These are phyloP conservation scores for Bombylius major DNA, from an alignment of 2,888 invertebrate genomes.

Conservation along the genomic window DNA sequence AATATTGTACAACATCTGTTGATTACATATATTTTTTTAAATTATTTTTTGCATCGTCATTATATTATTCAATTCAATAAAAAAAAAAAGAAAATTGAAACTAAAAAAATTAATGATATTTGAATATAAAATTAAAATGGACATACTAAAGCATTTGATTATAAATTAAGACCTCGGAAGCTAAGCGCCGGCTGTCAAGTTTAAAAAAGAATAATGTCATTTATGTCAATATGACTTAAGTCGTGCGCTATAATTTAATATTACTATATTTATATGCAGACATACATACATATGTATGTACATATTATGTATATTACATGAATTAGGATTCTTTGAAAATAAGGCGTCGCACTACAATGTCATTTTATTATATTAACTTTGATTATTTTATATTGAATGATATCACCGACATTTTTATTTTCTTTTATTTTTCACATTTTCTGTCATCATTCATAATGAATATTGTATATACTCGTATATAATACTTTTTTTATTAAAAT, in stretches of 20 bases:
- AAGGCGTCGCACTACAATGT: not conserved
- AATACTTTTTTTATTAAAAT: not conserved
- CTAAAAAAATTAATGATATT: too few species aligned
- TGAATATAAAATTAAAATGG: too few species aligned
- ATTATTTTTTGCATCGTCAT: too few species aligned
- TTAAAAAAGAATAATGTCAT: slow-evolving; percentile 5
- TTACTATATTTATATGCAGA: not conserved
- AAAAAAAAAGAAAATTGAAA: too few species aligned
- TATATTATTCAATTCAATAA: too few species aligned
- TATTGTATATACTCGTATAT: not conserved
- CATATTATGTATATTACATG: not conserved
- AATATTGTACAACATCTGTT: too few species aligned
- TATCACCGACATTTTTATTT: not conserved
- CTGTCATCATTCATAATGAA: too few species aligned
- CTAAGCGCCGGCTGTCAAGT: not conserved
- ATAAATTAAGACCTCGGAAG: not conserved
- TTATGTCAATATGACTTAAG: slow-evolving; percentile 5
- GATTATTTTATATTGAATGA: too few species aligned
- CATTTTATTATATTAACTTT: not conserved
- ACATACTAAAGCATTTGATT: not conserved
- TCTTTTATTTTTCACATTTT: too few species aligned
- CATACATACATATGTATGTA: too few species aligned
- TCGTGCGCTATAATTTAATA: slow-evolving; percentile 1
- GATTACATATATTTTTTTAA: too few species aligned
- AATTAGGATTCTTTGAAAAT: not conserved